phyloP scores from a whole-genome alignment of 37 sponge, comb jelly and placozoan species.

The Ephydatia muelleri region DNA sequence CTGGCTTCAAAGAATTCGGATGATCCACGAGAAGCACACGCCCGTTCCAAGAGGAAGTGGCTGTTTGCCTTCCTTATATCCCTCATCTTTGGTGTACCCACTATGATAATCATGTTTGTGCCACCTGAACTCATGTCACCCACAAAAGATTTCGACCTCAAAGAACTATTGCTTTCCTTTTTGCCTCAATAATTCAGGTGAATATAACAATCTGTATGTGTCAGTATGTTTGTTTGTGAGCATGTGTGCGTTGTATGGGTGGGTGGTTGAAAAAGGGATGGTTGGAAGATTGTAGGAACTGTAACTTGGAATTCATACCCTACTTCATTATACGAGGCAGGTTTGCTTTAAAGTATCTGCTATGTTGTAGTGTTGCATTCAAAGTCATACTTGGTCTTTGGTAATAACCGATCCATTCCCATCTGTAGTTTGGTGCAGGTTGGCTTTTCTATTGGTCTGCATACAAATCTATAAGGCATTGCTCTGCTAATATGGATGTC shows the following conservation, averaged over 20 bases:
- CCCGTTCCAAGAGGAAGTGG: slow-evolving; percentile 66
- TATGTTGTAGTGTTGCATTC: too few species aligned
- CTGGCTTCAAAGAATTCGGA: background rate
- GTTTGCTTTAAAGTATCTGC: too few species aligned
- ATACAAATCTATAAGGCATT: slow-evolving; percentile 67
- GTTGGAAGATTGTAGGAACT: background rate
- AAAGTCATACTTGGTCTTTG: background rate
- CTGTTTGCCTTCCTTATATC: slow-evolving; percentile 79
- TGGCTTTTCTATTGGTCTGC: slow-evolving; percentile 84
- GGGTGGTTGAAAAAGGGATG: background rate
- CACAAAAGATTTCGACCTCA: slow-evolving; percentile 64
- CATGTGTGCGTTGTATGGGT: background rate
- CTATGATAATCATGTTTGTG: slow-evolving; percentile 65
- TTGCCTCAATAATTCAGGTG: slow-evolving; percentile 84
- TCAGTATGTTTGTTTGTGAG: slow-evolving; percentile 12
- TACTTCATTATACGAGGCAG: too few species aligned
- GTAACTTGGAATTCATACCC: background rate
- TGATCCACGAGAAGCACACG: background rate
- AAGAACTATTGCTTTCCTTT: slow-evolving; percentile 67
- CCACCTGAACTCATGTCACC: slow-evolving; percentile 32
- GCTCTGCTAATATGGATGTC: slow-evolving; percentile 89
- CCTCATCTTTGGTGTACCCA: slow-evolving; percentile 84
- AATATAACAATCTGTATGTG: slow-evolving; percentile 16
- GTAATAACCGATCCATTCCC: background rate
- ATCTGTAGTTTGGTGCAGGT: slow-evolving; percentile 77